A percentile compares a stretch with the other conserved stretches of the same genome.
Evolutionary conservation across 2,113 vertebrate genomes (phyloP).

Genomic region (Nothocercus nigrocapillus): DNA sequence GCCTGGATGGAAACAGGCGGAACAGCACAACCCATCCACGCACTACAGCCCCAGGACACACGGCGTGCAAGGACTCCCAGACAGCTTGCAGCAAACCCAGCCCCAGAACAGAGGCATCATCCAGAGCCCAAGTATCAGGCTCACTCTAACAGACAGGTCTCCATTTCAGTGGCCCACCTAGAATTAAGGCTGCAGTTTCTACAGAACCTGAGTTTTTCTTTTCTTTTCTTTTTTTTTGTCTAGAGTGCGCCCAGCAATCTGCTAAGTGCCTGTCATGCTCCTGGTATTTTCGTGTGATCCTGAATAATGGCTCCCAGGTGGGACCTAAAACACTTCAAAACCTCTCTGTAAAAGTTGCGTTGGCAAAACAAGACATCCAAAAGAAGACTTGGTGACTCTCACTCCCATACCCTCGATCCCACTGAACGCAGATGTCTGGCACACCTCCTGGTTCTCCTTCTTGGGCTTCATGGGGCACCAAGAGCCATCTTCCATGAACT

Average conservation of each 20-base stretch:
- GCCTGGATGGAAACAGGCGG: accelerated
- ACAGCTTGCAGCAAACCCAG: neutral
- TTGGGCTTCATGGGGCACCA: constrained; percentile 83
- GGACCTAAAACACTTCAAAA: neutral
- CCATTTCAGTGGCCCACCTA: neutral
- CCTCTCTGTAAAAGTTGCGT: neutral
- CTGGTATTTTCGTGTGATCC: neutral
- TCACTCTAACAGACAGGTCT: neutral
- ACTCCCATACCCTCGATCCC: constrained; percentile 68
- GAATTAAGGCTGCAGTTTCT: neutral
- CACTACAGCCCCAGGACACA: accelerated
- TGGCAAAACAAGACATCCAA: neutral
- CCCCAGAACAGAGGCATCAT: neutral
- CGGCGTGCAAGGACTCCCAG: neutral
- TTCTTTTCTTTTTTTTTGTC: neutral
- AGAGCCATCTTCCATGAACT: constrained; percentile 83
- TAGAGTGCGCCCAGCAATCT: neutral
- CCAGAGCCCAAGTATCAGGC: neutral
- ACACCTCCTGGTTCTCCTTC: constrained; percentile 79
- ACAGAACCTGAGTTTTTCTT: neutral
- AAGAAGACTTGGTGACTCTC: neutral
- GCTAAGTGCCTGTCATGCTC: neutral
- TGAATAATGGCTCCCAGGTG: neutral
- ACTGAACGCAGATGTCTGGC: constrained; percentile 67
- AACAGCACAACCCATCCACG: accelerated